phyloP scores from a whole-genome alignment of 2,113 vertebrate genomes.

The Tragulus kanchil region DNA sequence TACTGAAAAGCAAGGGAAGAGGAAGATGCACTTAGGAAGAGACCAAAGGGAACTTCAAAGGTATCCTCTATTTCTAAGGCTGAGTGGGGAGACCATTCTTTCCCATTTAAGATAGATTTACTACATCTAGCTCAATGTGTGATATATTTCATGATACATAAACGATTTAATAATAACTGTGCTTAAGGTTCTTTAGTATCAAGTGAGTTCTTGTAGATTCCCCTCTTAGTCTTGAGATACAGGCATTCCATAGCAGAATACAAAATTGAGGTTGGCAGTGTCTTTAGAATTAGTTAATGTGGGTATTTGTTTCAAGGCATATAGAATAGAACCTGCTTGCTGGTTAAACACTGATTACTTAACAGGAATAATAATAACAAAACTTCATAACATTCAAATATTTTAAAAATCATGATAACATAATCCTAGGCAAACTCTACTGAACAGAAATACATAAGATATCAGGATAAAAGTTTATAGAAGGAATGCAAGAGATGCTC shows the following conservation, averaged over 20 bases:
- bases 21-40: not conserved
- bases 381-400: not conserved
- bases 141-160: not conserved
- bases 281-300: not conserved
- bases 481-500: not conserved
- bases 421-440: not conserved
- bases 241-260: not conserved
- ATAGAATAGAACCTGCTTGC: not conserved
- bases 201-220: not conserved
- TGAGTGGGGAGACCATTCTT: not conserved
- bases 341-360: constrained; percentile 12
- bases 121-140: not conserved
- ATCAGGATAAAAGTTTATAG: not conserved
- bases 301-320: not conserved
- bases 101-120: not conserved
- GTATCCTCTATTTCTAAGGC: not conserved
- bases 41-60: not conserved
- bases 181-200: not conserved
- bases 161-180: not conserved
- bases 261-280: not conserved
- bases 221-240: constrained; percentile 19
- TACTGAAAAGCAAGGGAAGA: not conserved
- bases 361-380: not conserved
- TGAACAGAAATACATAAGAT: not conserved
- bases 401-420: not conserved